Evolutionary conservation across 2,797 vertebrate genomes (phyloP).

Genomic region (Pipistrellus pygmaeus): DNA sequence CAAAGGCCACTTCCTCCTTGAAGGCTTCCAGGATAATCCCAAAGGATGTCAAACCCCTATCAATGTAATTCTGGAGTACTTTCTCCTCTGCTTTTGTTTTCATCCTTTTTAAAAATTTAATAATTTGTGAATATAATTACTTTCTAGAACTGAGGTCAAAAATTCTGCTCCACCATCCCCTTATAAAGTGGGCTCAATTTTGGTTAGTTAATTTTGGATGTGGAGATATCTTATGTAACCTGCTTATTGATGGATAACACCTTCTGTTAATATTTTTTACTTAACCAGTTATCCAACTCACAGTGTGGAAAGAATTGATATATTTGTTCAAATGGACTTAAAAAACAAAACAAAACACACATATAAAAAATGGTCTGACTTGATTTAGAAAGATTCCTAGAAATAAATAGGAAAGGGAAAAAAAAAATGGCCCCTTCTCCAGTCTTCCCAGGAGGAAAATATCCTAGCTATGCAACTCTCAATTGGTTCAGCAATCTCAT

Average conservation of each 20-base stretch:
- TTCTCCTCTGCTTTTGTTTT: neutral
- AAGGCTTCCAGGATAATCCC: neutral
- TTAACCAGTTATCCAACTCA: slow-evolving; percentile 18
- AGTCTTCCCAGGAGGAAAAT: slow-evolving; percentile 51
- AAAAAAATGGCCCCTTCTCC: neutral
- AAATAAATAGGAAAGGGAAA: neutral
- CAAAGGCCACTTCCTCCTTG: slow-evolving; percentile 29
- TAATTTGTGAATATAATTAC: neutral
- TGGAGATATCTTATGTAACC: neutral
- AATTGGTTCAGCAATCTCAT: slow-evolving; percentile 41
- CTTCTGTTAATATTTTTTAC: slow-evolving; percentile 60
- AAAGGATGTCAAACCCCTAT: neutral
- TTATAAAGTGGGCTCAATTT: neutral
- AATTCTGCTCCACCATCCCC: neutral
- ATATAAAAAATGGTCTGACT: slow-evolving; percentile 55
- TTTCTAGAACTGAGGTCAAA: neutral
- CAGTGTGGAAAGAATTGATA: slow-evolving; percentile 70
- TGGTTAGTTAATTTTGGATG: neutral
- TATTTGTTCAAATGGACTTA: slow-evolving; percentile 54
- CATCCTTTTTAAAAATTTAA: neutral
- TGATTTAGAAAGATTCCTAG: slow-evolving; percentile 78
- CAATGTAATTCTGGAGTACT: neutral
- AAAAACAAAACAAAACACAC: neutral
- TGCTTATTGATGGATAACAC: slow-evolving; percentile 32
- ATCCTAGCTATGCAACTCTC: neutral